Evolutionary conservation across 1,140 invertebrate genomes (phyloP), one percentile per base, ranked within the genome.

Genomic region (Drosophila carrolli): DNA sequence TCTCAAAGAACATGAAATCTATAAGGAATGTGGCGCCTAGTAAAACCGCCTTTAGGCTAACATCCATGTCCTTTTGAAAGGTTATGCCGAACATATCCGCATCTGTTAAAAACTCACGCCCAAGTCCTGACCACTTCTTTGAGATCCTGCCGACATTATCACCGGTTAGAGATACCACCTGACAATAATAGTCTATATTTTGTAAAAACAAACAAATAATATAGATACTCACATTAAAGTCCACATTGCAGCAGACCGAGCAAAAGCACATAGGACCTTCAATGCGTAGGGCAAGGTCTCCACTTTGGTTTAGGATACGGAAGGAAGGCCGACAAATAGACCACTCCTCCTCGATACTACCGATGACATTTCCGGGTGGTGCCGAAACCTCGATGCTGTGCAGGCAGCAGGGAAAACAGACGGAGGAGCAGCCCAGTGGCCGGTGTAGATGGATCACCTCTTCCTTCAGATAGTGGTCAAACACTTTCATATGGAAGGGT

Each of bases 341-440:
- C 97, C 97, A 98, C 61, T 97, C 95, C 94, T 99, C 97, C 68
- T 96, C 94, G 9, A 98, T 94, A 3, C 94, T 95, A 16, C 97
- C 97, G 47, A 98, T 93, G 0, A 96, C 88, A 47, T 94, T 95
- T 4, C 96, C 96, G 1, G 95, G 95, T 6, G 96, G 96, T 2
- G 96, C 93, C 0, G 94, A 94, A 5, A 97, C 95, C 83, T 96
- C 95, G 93, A 97, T 94, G 81, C 96, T 96, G 93, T 98, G 97
- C 74, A 97, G 93, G 93, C 96, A 98, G 92, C 97, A 97, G 5
- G 96, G 96, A 85, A 95, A 98, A 79, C 94, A 96, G 85, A 97
- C 98, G 4, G 94, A 94, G 66, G 95, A 94, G 91, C 97, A 98
- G 9, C 96, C 95, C 8, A 97, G 92, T 0, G 96, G 96, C 40